A percentile compares a stretch with the other conserved stretches of the same genome.
phyloP scores from a whole-genome alignment of 2,113 vertebrate genomes.

The Dipodomys ordii region DNA sequence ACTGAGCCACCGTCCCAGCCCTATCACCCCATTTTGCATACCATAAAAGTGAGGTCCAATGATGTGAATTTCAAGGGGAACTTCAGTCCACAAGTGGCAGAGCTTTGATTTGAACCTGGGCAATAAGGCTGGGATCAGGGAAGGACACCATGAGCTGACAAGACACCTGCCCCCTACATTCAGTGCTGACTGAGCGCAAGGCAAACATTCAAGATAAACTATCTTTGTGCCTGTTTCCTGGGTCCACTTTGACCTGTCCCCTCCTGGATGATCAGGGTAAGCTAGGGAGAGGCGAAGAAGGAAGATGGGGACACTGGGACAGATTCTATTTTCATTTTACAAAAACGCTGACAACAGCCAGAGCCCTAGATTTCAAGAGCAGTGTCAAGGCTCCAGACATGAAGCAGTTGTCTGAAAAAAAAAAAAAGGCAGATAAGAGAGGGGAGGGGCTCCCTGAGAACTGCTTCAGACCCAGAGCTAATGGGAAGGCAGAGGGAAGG shows the following conservation, averaged over 20 bases:
- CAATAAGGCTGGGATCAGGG: background rate
- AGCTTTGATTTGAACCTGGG: background rate
- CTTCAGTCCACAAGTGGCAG: background rate
- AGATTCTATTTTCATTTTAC: slow-evolving; percentile 57
- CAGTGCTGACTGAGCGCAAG: background rate
- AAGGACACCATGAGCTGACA: background rate
- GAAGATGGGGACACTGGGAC: slow-evolving; percentile 28
- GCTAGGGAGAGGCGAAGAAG: background rate
- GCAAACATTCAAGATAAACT: background rate
- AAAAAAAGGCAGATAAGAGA: background rate
- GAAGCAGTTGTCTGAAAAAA: background rate
- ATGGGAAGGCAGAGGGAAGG: background rate
- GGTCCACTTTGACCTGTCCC: background rate
- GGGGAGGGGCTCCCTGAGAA: background rate
- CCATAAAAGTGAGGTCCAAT: background rate
- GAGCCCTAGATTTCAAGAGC: slow-evolving; percentile 54
- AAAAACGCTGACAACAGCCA: slow-evolving; percentile 9
- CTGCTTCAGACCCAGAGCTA: background rate
- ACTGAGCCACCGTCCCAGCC: too few relatives aligned
- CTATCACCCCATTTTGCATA: background rate
- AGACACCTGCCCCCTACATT: background rate
- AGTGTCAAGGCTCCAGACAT: slow-evolving; percentile 58
- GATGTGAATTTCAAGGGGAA: background rate
- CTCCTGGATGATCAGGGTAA: background rate
- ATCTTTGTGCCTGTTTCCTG: background rate